A percentile compares a stretch with the other conserved stretches of the same genome.
Evolutionary conservation across 2,888 invertebrate species (phyloP).

Genomic region (Girardia tigrina): DNA sequence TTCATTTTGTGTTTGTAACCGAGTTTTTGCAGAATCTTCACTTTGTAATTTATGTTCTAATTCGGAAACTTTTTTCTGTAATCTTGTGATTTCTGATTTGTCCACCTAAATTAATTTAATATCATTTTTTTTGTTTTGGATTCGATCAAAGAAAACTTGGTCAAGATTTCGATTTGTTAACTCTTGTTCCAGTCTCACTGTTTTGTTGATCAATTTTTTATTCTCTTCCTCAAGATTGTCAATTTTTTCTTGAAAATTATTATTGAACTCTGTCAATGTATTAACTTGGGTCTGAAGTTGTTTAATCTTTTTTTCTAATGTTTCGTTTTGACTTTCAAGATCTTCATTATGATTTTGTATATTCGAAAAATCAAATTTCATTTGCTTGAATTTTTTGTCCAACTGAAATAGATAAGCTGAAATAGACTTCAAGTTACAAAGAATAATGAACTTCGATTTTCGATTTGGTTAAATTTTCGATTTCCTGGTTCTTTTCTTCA

Average conservation of each 20-base stretch:
- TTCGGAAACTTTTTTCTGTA: not conserved
- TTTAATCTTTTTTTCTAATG: slow-evolving; percentile 1
- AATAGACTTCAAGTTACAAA: not conserved
- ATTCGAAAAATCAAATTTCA: not conserved
- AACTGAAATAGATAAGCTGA: not conserved
- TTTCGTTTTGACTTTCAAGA: slow-evolving; percentile 1
- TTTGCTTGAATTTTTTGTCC: not conserved
- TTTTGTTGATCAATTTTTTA: not conserved
- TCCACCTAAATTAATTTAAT: not conserved
- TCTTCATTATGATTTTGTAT: slow-evolving; percentile 9
- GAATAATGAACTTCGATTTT: not conserved
- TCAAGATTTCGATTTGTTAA: not conserved
- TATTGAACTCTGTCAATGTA: not conserved
- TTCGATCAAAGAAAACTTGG: not conserved
- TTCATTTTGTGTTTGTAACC: not conserved
- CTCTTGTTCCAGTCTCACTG: not conserved
- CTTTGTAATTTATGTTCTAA: not conserved
- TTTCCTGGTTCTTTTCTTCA: not conserved
- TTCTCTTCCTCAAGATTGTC: not conserved
- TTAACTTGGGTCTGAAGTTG: not conserved
- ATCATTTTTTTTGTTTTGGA: too few species aligned
- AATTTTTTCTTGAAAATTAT: not conserved
- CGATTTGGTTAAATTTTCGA: not conserved
- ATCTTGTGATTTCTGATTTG: not conserved
- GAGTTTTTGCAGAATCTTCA: not conserved